Evolutionary conservation across 1,140 invertebrate genomes (phyloP).

Genomic region (Zaprionus inermis): DNA sequence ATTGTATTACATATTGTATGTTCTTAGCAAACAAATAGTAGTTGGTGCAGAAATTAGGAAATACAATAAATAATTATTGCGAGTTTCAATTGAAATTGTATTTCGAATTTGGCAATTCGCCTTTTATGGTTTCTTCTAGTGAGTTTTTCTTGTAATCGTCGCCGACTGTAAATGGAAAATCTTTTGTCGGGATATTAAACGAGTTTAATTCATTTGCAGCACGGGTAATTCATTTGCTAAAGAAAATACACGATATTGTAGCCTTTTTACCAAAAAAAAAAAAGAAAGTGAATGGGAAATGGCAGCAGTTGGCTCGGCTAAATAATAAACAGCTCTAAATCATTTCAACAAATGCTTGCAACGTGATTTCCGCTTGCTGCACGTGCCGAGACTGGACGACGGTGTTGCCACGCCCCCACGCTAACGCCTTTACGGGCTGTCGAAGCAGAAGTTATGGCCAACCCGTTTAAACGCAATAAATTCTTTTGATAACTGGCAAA

Average conservation of each 20-base stretch:
- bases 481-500: slow-evolving; percentile 74
- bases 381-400: slow-evolving; percentile 56
- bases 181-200: background rate
- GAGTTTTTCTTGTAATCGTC: background rate
- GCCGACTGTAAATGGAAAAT: background rate
- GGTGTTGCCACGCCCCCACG: background rate
- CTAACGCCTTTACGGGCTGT: slow-evolving; percentile 41
- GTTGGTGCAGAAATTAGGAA: too few species aligned
- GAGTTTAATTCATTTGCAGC: slow-evolving; percentile 8
- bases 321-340: slow-evolving; percentile 73
- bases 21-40: too few species aligned
- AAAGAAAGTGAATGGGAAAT: background rate
- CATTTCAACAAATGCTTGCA: slow-evolving; percentile 72
- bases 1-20: background rate
- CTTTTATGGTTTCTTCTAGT: background rate
- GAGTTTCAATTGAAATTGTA: too few species aligned
- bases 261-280: slow-evolving; percentile 16
- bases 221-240: background rate
- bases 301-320: slow-evolving; percentile 45
- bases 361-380: slow-evolving; percentile 71
- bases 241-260: background rate
- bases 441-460: slow-evolving; percentile 76
- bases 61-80: too few species aligned
- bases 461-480: slow-evolving; percentile 79
- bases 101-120: background rate